Conservation (phyloP, 2,113 vertebrate genomes). For the Ophthalmolycus amberensis region DNA sequence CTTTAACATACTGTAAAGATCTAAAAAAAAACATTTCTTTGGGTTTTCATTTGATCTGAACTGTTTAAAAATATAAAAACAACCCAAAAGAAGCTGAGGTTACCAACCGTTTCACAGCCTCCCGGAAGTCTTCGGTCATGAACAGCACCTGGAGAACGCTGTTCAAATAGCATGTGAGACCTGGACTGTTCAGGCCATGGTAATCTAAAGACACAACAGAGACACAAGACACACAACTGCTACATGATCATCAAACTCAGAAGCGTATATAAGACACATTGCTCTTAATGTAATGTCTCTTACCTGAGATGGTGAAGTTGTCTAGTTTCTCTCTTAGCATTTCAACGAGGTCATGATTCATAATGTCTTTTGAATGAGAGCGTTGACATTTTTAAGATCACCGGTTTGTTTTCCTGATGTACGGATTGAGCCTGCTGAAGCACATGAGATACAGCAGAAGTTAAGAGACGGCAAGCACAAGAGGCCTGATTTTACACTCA, state of each 20-base stretch:
- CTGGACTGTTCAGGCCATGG: constrained; percentile 71
- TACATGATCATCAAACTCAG: not conserved
- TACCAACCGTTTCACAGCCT: constrained; percentile 61
- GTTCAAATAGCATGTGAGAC: constrained; percentile 76
- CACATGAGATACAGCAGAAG: not conserved
- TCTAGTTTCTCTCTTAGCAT: constrained; percentile 25
- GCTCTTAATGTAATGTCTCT: not conserved
- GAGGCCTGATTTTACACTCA: not conserved
- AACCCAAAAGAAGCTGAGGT: fast-evolving
- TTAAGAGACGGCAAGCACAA: not conserved
- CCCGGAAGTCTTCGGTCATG: constrained; percentile 72
- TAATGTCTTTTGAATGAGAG: not conserved
- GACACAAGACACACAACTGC: not conserved
- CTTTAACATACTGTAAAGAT: not conserved
- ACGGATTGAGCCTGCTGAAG: constrained; percentile 11
- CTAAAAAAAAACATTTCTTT: not conserved
- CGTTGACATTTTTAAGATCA: constrained; percentile 15
- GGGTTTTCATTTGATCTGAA: not conserved
- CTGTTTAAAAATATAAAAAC: not conserved
- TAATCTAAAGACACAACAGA: constrained; percentile 42
- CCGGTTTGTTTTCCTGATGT: not conserved
- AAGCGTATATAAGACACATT: not conserved
- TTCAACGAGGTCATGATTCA: constrained; percentile 10
- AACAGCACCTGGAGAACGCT: constrained; percentile 76
- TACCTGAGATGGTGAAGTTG: constrained; percentile 45